Percentiles rank a stretch among this genome's conserved stretches.
phyloP scores from a whole-genome alignment of 2,888 invertebrate genomes.

The Palloptera scutellata region DNA sequence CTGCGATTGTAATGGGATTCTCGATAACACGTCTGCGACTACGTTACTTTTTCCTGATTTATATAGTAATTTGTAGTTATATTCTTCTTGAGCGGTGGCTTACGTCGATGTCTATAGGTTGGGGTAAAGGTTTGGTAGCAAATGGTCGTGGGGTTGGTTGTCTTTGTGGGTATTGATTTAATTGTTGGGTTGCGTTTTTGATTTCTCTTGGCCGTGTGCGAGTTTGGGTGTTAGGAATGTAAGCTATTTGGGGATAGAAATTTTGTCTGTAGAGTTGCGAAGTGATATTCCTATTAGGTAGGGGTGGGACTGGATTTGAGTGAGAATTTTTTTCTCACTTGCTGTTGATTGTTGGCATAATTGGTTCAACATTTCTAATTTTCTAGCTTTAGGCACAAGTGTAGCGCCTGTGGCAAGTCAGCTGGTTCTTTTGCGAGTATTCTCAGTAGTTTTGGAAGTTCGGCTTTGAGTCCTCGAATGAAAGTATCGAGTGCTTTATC shows the following conservation, averaged over 20 bases:
- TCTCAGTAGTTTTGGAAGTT: conserved; percentile 34
- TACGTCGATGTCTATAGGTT: no score
- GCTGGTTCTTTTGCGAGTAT: conserved; percentile 39
- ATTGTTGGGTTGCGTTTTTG: conserved; percentile 5
- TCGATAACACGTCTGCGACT: conserved; percentile 12
- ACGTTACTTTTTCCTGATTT: conserved; percentile 15
- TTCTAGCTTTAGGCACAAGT: no score
- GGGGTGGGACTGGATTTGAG: not conserved
- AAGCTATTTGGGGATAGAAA: conserved; percentile 25
- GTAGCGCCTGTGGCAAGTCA: no score
- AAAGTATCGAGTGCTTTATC: conserved; percentile 43
- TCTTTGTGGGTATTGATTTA: not conserved
- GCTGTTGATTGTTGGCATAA: conserved; percentile 24
- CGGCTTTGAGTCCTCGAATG: conserved; percentile 38
- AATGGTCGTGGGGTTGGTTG: no score
- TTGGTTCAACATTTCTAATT: conserved; percentile 29
- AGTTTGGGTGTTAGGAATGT: conserved; percentile 15
- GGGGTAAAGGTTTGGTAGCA: no score
- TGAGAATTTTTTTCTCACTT: conserved; percentile 17
- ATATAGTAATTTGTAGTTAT: conserved; percentile 6
- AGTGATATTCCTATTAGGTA: conserved; percentile 4
- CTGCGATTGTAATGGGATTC: not conserved
- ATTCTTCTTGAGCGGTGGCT: no score
- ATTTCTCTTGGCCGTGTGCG: conserved; percentile 7
- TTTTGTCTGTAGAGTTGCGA: conserved; percentile 17